These are phyloP conservation scores for Drosophila aldrichi DNA, from an alignment of 2,888 invertebrate species.

Conservation along the genomic window DNA sequence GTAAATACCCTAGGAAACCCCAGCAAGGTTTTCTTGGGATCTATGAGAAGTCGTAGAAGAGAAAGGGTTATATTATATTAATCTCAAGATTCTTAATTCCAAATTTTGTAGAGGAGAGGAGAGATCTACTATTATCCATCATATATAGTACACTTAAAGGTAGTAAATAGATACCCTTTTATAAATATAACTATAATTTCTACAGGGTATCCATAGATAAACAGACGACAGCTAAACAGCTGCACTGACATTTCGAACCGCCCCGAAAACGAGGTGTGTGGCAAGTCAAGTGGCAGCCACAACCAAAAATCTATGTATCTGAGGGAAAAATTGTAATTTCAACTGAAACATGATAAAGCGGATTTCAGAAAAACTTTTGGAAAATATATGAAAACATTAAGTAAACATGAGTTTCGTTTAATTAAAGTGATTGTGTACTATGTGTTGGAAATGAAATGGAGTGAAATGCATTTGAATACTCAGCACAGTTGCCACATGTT, in stretches of 20 bases:
- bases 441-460: constrained; percentile 29
- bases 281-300: constrained; percentile 66
- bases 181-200: no score
- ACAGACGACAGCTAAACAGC: constrained; percentile 52
- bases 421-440: constrained; percentile 66
- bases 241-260: constrained; percentile 30
- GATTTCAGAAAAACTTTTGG: constrained; percentile 39
- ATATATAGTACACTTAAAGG: no score
- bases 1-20: neutral
- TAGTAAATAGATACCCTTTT: no score
- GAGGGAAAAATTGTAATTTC: constrained; percentile 41
- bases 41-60: neutral
- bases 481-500: constrained; percentile 38
- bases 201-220: constrained; percentile 40
- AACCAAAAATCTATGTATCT: neutral
- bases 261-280: constrained; percentile 74
- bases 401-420: constrained; percentile 55
- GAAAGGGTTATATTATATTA: no score
- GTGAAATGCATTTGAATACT: constrained; percentile 33
- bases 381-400: constrained; percentile 19
- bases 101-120: no score
- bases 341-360: constrained; percentile 74
- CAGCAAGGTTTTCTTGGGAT: no score
- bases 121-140: no score
- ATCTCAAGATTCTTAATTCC: no score